phyloP scores from a whole-genome alignment of 2,888 invertebrate species.

The Thera britannica region DNA sequence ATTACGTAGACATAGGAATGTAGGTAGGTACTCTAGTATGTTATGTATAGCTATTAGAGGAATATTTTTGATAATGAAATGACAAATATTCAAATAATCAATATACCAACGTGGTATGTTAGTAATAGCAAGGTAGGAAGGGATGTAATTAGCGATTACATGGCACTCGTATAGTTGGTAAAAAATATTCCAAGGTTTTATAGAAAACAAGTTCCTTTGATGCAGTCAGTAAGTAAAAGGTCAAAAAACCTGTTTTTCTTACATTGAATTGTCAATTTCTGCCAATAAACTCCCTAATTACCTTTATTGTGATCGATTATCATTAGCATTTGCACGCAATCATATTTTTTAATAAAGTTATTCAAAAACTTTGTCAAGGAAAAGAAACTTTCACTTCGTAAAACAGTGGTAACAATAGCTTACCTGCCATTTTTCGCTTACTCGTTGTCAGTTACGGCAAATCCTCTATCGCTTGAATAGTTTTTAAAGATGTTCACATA shows the following conservation, averaged over 20 bases:
- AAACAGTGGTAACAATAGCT: slow-evolving; percentile 40
- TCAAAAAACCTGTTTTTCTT: slow-evolving; percentile 28
- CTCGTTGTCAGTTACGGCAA: slow-evolving; percentile 54
- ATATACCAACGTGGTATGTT: too few species aligned
- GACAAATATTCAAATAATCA: too few species aligned
- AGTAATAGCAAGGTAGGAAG: too few species aligned
- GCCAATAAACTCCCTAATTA: slow-evolving; percentile 9
- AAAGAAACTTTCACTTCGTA: slow-evolving; percentile 67
- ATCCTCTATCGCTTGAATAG: slow-evolving; percentile 55
- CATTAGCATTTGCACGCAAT: neutral
- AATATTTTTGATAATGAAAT: too few species aligned
- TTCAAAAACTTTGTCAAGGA: slow-evolving; percentile 7
- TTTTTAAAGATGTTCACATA: slow-evolving; percentile 57
- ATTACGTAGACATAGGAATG: too few species aligned
- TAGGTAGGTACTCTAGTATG: too few species aligned
- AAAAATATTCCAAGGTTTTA: slow-evolving; percentile 29
- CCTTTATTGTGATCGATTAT: slow-evolving; percentile 8
- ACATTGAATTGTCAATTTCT: slow-evolving; percentile 10
- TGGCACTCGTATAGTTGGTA: neutral
- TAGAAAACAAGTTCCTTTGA: slow-evolving; percentile 23
- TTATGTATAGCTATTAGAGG: too few species aligned
- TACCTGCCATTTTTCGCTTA: slow-evolving; percentile 63
- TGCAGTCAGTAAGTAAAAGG: slow-evolving; percentile 20
- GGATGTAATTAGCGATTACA: too few species aligned
- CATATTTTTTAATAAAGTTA: slow-evolving; percentile 3